Percentiles rank a stretch among this genome's conserved stretches.
Evolutionary conservation across 2,797 vertebrate genomes (phyloP).

Genomic region (Rhinatrema bivittatum): DNA sequence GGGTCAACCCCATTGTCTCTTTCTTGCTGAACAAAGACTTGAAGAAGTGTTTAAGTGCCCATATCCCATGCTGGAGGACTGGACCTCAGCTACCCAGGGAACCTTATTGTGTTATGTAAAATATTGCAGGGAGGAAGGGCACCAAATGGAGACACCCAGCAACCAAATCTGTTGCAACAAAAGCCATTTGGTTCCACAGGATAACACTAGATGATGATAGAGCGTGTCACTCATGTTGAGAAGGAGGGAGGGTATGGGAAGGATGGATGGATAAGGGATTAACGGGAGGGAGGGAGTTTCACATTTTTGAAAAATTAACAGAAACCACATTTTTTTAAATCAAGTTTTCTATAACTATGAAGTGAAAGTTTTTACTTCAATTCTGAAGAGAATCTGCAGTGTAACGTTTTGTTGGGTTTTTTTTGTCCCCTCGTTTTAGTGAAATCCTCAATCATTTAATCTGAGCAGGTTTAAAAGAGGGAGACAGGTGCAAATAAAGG

Average conservation of each 20-base stretch:
- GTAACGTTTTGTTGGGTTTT: background rate
- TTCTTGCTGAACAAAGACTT: constrained; percentile 89
- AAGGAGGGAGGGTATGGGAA: too few relatives aligned
- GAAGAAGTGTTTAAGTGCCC: constrained; percentile 81
- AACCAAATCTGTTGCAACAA: background rate
- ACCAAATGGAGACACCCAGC: background rate
- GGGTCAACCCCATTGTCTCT: constrained; percentile 82
- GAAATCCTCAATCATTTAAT: background rate
- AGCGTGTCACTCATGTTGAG: too few relatives aligned
- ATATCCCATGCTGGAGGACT: constrained; percentile 81
- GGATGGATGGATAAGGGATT: too few relatives aligned
- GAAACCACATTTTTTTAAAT: background rate
- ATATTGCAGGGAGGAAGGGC: background rate
- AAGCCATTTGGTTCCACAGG: too few relatives aligned
- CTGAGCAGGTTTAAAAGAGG: background rate
- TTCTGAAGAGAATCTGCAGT: background rate
- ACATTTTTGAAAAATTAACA: constrained; percentile 1
- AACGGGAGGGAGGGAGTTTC: constrained; percentile 16
- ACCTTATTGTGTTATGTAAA: constrained; percentile 83
- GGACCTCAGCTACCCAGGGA: constrained; percentile 78
- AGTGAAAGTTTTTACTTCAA: background rate
- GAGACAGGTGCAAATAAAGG: background rate
- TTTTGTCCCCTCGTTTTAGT: too few relatives aligned
- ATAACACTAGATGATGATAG: too few relatives aligned
- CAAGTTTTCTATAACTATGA: too few relatives aligned